A percentile compares a stretch with the other conserved stretches of the same genome.
These are phyloP conservation scores for Diadegma fenestrale DNA, from an alignment of 2,888 invertebrate genomes.

Conservation along the genomic window DNA sequence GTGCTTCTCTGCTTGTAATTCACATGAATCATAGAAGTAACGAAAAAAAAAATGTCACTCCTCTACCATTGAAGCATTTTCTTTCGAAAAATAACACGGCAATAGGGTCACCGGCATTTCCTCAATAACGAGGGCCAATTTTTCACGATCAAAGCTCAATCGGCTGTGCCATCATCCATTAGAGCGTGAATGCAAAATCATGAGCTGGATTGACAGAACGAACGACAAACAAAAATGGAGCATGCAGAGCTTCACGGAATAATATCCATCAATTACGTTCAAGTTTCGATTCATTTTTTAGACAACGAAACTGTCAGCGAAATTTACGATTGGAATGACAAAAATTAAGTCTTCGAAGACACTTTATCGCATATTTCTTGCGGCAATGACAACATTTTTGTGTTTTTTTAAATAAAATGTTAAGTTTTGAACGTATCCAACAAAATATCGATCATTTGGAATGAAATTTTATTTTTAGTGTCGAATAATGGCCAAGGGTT, in stretches of 20 bases:
- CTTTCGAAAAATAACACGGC: neutral
- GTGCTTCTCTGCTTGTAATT: conserved; percentile 28
- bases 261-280: neutral
- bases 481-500: conserved; percentile 14
- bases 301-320: too few relatives aligned
- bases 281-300: too few relatives aligned
- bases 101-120: neutral
- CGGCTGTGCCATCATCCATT: conserved; percentile 45
- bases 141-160: conserved; percentile 41
- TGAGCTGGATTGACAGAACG: neutral
- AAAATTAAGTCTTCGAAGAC: too few relatives aligned
- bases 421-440: too few relatives aligned
- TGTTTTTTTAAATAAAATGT: too few relatives aligned
- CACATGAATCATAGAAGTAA: neutral
- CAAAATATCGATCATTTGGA: too few relatives aligned
- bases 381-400: too few relatives aligned
- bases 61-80: conserved; percentile 15
- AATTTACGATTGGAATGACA: too few relatives aligned
- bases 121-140: conserved; percentile 15
- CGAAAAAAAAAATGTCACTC: conserved; percentile 16
- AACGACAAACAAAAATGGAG: neutral
- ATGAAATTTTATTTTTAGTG: too few relatives aligned
- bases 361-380: too few relatives aligned
- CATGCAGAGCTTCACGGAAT: neutral
- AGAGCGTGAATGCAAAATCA: conserved; percentile 57